These are phyloP conservation scores for Notarius quadriscutis DNA, from an alignment of 2,113 vertebrate genomes.

Conservation along the genomic window DNA sequence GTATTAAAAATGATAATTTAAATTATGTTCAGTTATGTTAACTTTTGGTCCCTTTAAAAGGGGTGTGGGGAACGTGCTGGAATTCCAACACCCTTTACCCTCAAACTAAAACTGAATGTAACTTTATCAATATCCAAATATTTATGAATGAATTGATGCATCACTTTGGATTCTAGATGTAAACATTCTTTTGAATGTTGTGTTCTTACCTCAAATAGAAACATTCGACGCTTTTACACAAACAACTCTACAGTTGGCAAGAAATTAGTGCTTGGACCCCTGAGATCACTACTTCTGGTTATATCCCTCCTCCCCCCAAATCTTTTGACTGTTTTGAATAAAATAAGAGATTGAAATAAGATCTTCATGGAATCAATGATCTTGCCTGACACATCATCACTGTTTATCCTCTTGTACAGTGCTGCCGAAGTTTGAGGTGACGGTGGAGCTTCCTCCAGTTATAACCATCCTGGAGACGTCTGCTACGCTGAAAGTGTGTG, in stretches of 20 bases:
- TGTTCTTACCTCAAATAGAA: neutral
- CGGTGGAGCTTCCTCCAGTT: constrained; percentile 61
- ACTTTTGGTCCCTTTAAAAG: neutral
- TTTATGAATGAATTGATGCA: neutral
- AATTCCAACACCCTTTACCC: too few species aligned
- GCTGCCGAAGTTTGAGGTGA: constrained; percentile 75
- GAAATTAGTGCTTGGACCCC: neutral
- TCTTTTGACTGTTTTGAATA: neutral
- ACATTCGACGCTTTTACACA: neutral
- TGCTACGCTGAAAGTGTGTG: constrained; percentile 63
- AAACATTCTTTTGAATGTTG: neutral
- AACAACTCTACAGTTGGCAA: neutral
- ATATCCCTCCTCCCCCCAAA: neutral
- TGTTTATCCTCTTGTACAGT: constrained; percentile 58
- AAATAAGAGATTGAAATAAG: neutral
- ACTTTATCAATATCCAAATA: too few species aligned
- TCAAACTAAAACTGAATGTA: too few species aligned
- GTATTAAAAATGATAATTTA: neutral
- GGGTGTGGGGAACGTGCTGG: too few species aligned
- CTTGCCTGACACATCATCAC: neutral
- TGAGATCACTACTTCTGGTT: neutral
- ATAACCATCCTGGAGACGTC: constrained; percentile 63
- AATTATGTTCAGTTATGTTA: neutral
- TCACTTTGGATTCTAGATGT: neutral
- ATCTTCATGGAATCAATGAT: neutral